Evolutionary conservation across 92 coral and sea anemone genomes (phyloP), one percentile per base, ranked within the genome.

Genomic region (Epizoanthus scotinus): DNA sequence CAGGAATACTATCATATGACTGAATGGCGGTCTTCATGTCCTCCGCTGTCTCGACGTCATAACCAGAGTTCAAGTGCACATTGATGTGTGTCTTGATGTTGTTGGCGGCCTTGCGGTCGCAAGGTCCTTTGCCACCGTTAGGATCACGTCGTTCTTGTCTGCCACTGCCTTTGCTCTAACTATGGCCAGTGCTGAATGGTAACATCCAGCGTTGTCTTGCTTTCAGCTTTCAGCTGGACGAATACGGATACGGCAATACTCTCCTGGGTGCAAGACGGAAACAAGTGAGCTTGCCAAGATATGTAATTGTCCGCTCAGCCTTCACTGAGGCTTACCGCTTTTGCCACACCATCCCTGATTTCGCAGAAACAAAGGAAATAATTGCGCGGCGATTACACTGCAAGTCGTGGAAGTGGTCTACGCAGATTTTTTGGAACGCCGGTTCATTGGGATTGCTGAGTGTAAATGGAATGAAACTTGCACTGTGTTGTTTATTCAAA

Each of bases 101-200:
- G n/a, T n/a, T n/a, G 21, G 75, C 75, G 3, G 59, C 55, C 36
- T 70, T 71, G 18, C 77, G 53, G 77, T 71, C 62, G 26, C 77
- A 71, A 20, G 77, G 77, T 61, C 77, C 77, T 40, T 71, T 50
- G 53, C 77, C 77, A 71, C 77, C 77, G 40, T 71, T 71, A 52
- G 38, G 19, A 52, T 27, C 9, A 71, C 62, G 52, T 59, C 34
- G 77, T 71, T 49, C 77, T 49, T 71, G 77, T 27, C 22, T 47
- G 77, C 77, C 53, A 38, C 77, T 26, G 25, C 20, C n/a, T 47
- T 70, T 20, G 77, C 77, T 24, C 59, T 20, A 27, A 69, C 73
- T 69, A 38, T 69, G 53, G 28, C 42, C 63, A 36, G 42, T 36
- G 42, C 42, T 5, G 78, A 71, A 42, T 71, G 78, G 55, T 71